Evolutionary conservation across 2,113 vertebrate genomes (phyloP), one percentile per base, ranked within the genome.

Genomic region (Dascyllus trimaculatus): DNA sequence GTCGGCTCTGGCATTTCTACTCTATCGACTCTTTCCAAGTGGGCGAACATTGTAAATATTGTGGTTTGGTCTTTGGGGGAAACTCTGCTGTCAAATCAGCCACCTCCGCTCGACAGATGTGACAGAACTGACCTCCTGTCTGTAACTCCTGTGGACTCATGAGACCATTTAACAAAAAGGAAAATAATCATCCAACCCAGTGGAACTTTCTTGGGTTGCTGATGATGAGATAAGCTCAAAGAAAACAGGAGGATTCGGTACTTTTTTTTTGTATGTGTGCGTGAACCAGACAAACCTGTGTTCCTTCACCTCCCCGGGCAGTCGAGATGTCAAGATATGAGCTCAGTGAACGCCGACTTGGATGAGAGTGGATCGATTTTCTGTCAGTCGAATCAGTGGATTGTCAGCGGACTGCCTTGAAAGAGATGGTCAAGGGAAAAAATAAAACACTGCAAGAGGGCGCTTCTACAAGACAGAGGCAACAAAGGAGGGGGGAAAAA

Each of bases 331-430:
- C 62, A 29, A 58, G 77, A 87, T 80, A 76, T 53, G 72, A 81
- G 48, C 64, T 49, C 26, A 22, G 78, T 71, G 72, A 88, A 76
- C 49, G 25, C 62, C 14, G 70, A 69, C 59, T 69, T 54, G 53
- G 71, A 89, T 60, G 78, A 84, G 81, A 80, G 48, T 19, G 48
- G 40, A 92, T 92, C n/a, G 86, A 91, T 91, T 90, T 88, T 38
- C 81, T 87, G 88, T 91, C 86, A 14, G 75, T 56, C 63, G 67
- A 81, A 80, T 84, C 86, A 43, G 62, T 69, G 56, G 78, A 86
- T 78, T 86, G 84, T 86, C 75, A 71, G 75, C 21, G 5, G 60
- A 84, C 59, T 24, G 49, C 72, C 53, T 46, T 84, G 7, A 71
- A 80, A 43, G 4, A 11, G 38, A 69, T 17, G 48, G 64, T 71